Conservation (phyloP, 1,140 invertebrate genomes). For the Luehdorfia chinensis region DNA sequence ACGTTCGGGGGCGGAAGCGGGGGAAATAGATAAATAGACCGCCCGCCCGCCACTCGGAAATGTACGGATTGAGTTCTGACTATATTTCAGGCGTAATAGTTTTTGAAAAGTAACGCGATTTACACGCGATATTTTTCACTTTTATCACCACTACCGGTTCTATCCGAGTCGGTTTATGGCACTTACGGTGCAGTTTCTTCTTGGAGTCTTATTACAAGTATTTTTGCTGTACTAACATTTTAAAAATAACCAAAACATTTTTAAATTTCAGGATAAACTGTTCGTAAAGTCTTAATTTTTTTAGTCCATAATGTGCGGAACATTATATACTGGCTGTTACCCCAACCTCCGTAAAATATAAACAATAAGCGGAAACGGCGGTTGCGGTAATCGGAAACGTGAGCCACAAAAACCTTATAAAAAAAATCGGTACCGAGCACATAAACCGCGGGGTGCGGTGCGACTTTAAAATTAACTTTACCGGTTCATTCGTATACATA, state of each 20-base stretch:
- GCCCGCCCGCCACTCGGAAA: constrained; percentile 73
- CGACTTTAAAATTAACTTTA: constrained; percentile 75
- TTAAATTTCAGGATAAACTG: too few relatives aligned
- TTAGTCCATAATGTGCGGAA: too few relatives aligned
- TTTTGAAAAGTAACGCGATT: constrained; percentile 72
- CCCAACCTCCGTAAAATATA: too few relatives aligned
- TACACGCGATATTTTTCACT: constrained; percentile 65
- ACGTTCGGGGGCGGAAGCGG: constrained; percentile 71
- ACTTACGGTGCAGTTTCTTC: too few relatives aligned
- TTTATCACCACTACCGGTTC: constrained; percentile 51
- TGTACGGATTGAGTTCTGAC: constrained; percentile 74
- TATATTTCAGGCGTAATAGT: constrained; percentile 75
- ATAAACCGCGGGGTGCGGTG: constrained; percentile 56
- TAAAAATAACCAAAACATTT: too few relatives aligned
- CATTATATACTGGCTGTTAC: too few relatives aligned
- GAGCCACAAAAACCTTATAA: constrained; percentile 46
- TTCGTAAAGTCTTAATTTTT: too few relatives aligned
- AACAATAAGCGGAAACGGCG: constrained; percentile 45
- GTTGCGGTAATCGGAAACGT: constrained; percentile 39
- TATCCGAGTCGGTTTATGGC: constrained; percentile 52
- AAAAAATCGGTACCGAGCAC: constrained; percentile 54
- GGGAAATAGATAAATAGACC: constrained; percentile 77
- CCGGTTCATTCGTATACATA: constrained; percentile 74
- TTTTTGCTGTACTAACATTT: too few relatives aligned
- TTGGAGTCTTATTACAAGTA: too few relatives aligned